Percentiles rank a stretch among this genome's conserved stretches.
phyloP scores from a whole-genome alignment of 2,113 vertebrate species.

The Labrus mixtus region DNA sequence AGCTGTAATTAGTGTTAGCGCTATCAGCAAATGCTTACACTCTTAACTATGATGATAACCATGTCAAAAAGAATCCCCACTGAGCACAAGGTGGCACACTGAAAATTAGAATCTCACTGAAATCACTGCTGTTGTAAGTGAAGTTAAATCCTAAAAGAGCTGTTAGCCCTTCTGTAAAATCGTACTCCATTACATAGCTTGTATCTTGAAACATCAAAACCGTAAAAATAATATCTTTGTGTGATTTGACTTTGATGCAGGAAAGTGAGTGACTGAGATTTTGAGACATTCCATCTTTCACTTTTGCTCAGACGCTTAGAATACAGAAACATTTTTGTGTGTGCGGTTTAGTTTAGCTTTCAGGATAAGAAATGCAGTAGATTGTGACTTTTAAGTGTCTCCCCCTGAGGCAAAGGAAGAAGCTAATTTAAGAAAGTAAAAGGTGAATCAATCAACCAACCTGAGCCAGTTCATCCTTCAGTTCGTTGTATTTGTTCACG shows the following conservation, averaged over 20 bases:
- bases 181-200: too few species aligned
- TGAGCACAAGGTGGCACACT: background rate
- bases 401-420: too few species aligned
- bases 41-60: too few species aligned
- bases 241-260: too few species aligned
- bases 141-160: background rate
- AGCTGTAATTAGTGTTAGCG: background rate
- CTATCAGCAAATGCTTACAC: background rate
- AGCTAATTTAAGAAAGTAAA: background rate
- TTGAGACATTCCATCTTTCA: background rate
- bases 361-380: background rate
- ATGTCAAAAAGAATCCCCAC: too few species aligned
- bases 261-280: too few species aligned
- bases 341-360: too few species aligned
- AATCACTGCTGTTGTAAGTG: background rate
- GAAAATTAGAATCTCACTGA: background rate
- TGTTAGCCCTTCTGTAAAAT: background rate
- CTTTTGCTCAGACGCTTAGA: background rate
- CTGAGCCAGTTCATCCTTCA: constrained; percentile 89
- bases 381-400: background rate
- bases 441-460: constrained; percentile 72
- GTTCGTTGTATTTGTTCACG: constrained; percentile 89
- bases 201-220: too few species aligned
- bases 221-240: too few species aligned
- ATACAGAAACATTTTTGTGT: too few species aligned